phyloP scores from a whole-genome alignment of 2,797 vertebrate species.

The Limosa lapponica region DNA sequence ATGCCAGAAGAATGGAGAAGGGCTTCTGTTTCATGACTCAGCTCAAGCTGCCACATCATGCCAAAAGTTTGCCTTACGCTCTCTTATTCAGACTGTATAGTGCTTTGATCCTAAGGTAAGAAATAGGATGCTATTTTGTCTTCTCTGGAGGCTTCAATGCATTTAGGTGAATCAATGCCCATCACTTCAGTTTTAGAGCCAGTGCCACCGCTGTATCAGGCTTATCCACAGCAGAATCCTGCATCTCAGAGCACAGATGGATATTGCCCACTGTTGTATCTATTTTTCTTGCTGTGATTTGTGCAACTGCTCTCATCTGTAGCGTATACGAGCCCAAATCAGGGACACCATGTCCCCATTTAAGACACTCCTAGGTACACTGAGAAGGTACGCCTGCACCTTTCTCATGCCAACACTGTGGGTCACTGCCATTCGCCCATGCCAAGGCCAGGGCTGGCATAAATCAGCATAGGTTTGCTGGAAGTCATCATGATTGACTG shows the following conservation, averaged over 20 bases:
- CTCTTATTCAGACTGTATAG: neutral
- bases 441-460: neutral
- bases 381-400: neutral
- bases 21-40: neutral
- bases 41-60: neutral
- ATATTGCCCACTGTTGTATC: neutral
- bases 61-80: neutral
- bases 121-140: neutral
- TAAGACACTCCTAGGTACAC: neutral
- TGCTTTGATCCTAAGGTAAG: neutral
- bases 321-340: neutral
- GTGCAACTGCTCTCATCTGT: neutral
- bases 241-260: neutral
- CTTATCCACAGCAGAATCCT: neutral
- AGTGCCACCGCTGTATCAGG: neutral
- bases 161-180: neutral
- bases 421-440: neutral
- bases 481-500: rapidly evolving
- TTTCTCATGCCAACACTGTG: neutral
- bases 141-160: neutral
- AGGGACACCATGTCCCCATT: neutral
- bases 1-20: neutral
- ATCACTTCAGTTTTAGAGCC: neutral
- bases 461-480: neutral
- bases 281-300: neutral